Percentiles rank a stretch among this genome's conserved stretches.
Evolutionary conservation across 1,140 invertebrate genomes (phyloP).

Genomic region (Trichonephila clavipes): DNA sequence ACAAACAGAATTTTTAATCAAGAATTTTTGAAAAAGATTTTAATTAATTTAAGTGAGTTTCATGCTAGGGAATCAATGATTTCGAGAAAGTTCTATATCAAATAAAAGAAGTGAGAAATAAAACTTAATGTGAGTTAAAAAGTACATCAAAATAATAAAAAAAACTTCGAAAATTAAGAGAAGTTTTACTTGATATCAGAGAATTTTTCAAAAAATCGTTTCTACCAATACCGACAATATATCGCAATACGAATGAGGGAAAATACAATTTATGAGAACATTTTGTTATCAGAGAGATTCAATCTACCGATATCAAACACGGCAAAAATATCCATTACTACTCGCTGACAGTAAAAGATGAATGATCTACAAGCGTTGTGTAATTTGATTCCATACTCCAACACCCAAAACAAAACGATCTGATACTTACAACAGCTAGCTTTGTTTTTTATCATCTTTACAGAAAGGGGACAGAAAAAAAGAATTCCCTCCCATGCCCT

Average conservation of each 20-base stretch:
- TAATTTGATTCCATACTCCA: conserved; percentile 40
- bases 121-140: too few species aligned
- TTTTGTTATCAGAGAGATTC: not conserved
- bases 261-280: not conserved
- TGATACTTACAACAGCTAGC: not conserved
- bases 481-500: not conserved
- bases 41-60: too few species aligned
- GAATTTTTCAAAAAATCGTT: too few species aligned
- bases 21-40: too few species aligned
- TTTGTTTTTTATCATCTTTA: not conserved
- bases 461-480: not conserved
- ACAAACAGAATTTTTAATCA: too few species aligned
- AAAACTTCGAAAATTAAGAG: too few species aligned
- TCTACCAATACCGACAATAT: too few species aligned
- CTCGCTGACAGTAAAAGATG: not conserved
- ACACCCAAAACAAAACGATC: conserved; percentile 25
- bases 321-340: not conserved
- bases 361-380: not conserved
- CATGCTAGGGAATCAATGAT: too few species aligned
- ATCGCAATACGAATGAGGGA: not conserved
- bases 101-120: too few species aligned
- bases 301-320: not conserved
- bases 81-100: too few species aligned
- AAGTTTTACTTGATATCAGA: too few species aligned
- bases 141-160: too few species aligned